Conservation (phyloP, 1,140 invertebrate species). For the Drosophila mauritiana region DNA sequence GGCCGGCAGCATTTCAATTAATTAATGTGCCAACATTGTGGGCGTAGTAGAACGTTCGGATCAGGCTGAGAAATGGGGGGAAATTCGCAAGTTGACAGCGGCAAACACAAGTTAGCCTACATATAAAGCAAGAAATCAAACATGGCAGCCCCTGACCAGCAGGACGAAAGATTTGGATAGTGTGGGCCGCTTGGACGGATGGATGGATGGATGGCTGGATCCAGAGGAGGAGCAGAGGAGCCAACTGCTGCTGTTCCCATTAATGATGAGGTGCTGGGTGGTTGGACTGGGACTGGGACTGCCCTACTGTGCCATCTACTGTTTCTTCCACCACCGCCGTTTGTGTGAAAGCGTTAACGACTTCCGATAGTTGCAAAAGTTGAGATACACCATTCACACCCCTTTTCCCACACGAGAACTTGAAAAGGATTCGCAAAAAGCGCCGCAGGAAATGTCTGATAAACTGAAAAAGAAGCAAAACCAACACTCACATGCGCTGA, state of each 20-base stretch:
- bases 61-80: background rate
- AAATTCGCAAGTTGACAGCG: conserved; percentile 57
- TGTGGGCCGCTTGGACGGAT: conserved; percentile 6
- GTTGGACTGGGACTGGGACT: conserved; percentile 25
- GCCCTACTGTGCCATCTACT: conserved; percentile 11
- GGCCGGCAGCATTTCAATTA: conserved; percentile 78
- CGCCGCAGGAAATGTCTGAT: conserved; percentile 70
- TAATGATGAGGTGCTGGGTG: conserved; percentile 34
- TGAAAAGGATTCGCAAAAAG: conserved; percentile 57
- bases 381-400: conserved; percentile 18
- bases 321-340: conserved; percentile 9
- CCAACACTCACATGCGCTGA: conserved; percentile 17
- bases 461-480: conserved; percentile 62
- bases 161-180: conserved; percentile 32
- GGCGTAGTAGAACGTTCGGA: conserved; percentile 28
- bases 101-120: conserved; percentile 75
- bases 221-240: conserved; percentile 1
- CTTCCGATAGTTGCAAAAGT: conserved; percentile 79
- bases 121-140: conserved; percentile 80
- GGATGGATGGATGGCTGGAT: conserved; percentile 2
- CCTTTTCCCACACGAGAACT: conserved; percentile 2
- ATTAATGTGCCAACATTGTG: conserved; percentile 82
- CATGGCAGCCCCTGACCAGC: conserved; percentile 68
- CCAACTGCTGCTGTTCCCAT: conserved; percentile 50
- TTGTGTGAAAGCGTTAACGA: conserved; percentile 75